Percentiles rank a stretch among this genome's conserved stretches.
Evolutionary conservation across 2,888 invertebrate genomes (phyloP).

Genomic region (Mesorhabditis spiculigera): DNA sequence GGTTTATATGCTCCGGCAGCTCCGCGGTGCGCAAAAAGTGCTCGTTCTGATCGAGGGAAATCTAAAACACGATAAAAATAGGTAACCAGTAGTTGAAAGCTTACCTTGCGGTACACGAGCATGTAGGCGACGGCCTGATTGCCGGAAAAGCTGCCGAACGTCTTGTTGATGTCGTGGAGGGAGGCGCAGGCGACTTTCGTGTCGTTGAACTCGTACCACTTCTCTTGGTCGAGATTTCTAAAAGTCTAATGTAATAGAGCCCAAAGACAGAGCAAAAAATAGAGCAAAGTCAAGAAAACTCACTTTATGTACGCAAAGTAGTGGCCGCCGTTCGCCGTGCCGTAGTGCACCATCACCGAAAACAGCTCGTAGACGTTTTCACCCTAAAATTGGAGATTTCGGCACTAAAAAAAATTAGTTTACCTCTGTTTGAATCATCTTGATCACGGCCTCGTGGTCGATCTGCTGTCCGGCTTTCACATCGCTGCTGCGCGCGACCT

Average conservation of each 20-base stretch:
- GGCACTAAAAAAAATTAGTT: background rate
- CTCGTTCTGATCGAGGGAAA: slow-evolving; percentile 43
- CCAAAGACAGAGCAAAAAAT: background rate
- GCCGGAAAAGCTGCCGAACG: slow-evolving; percentile 74
- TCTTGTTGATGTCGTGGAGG: slow-evolving; percentile 62
- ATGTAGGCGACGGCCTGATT: slow-evolving; percentile 84
- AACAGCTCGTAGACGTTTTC: slow-evolving; percentile 80
- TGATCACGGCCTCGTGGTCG: slow-evolving; percentile 27
- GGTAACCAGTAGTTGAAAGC: background rate
- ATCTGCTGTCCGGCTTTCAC: slow-evolving; percentile 21
- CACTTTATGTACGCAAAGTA: slow-evolving; percentile 84
- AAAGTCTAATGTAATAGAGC: slow-evolving; percentile 3
- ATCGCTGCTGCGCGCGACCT: background rate
- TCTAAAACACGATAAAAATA: slow-evolving; percentile 36
- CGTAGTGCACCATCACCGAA: slow-evolving; percentile 86
- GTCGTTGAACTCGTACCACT: slow-evolving; percentile 86
- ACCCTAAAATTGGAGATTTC: slow-evolving; percentile 60
- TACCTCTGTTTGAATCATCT: slow-evolving; percentile 25
- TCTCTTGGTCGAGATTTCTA: slow-evolving; percentile 65
- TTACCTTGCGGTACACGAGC: slow-evolving; percentile 78
- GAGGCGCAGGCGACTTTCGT: slow-evolving; percentile 70
- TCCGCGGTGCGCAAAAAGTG: slow-evolving; percentile 69
- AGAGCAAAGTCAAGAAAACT: slow-evolving; percentile 62
- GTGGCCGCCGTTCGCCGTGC: slow-evolving; percentile 83
- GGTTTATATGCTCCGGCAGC: slow-evolving; percentile 74